phyloP scores from a whole-genome alignment of 2,888 invertebrate genomes.

The Drosophila neonasuta region DNA sequence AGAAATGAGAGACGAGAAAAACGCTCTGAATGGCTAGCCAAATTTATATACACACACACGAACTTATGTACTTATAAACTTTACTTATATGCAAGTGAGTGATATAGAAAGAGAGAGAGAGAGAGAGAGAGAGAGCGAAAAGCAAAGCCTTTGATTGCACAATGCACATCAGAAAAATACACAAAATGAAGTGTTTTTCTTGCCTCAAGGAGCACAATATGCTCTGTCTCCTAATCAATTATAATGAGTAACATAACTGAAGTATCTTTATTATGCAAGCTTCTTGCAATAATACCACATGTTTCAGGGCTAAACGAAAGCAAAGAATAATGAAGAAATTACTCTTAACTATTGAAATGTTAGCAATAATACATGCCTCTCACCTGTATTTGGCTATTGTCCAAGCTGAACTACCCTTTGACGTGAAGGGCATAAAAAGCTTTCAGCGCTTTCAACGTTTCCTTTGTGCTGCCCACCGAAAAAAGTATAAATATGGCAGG shows the following conservation, averaged over 20 bases:
- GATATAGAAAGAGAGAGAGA: background rate
- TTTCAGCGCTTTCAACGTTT: slow-evolving; percentile 71
- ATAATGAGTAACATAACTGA: slow-evolving; percentile 23
- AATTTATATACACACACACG: slow-evolving; percentile 45
- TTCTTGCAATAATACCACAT: background rate
- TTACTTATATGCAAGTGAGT: slow-evolving; percentile 29
- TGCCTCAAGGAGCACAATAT: slow-evolving; percentile 24
- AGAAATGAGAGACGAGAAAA: slow-evolving; percentile 40
- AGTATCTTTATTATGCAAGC: slow-evolving; percentile 11
- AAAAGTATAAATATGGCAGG: slow-evolving; percentile 47
- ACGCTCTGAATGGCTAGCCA: slow-evolving; percentile 47
- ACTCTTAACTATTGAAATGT: background rate
- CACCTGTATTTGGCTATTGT: background rate
- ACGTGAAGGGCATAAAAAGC: slow-evolving; percentile 65
- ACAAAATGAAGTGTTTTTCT: slow-evolving; percentile 42
- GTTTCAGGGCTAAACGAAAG: background rate
- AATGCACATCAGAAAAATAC: slow-evolving; percentile 38
- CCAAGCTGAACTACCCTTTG: slow-evolving; percentile 54
- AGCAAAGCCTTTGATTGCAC: slow-evolving; percentile 38
- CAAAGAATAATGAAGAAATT: background rate
- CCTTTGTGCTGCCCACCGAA: slow-evolving; percentile 68
- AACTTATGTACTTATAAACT: slow-evolving; percentile 23
- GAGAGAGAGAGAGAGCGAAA: background rate
- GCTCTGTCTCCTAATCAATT: slow-evolving; percentile 35
- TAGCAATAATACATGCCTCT: background rate